Base-by-base conservation (phyloP, 2,113 vertebrate genomes). In the Tyto alba region DNA sequence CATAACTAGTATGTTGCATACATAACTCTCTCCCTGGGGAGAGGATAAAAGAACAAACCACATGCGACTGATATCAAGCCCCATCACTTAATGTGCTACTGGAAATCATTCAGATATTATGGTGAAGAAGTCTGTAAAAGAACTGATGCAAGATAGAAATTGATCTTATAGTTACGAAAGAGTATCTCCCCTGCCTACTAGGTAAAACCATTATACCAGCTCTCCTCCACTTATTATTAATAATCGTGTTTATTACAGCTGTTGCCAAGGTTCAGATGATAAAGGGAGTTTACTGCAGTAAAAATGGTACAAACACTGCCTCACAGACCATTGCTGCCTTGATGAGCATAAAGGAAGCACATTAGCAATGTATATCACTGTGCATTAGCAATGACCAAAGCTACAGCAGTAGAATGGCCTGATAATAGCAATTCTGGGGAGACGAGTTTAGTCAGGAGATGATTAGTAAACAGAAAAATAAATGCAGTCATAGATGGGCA, bases 21-120 rank as follows among this genome's bases (percentile, higher is more conserved):
- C 41, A 74, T 88, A 94, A 96, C 92, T 91, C 74, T 95, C 16
- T 96, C 96, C 91, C 91, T 85, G 71, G 77, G 81, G 94, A 97
- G 74, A 96, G 87, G 77, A 96, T 95, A 91, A 96, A 96, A 89
- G 94, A 96, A 94, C 91, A 89, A 96, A 94, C 71, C n/a, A 50
- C 91, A 92, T 88, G 62, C 85, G 95, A 95, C 90, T 91, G 94
- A 82, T 96, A 89, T 71, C 93, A 96, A 94, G 32, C 67, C 82
- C 87, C 77, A 89, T 95, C 91, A 73, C 87, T 95, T 95, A 95
- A 92, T 85, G 55, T 95, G 84, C 81, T 93, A 85, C 74, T 95
- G 93, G 81, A 95, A 96, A 87, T 89, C 62, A 92, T 89, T 96
- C 74, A 89, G 84, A 89, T 85, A 95, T 82, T 62, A 77, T 73